Base-by-base conservation (phyloP, 2,113 vertebrate genomes). In the Suncus etruscus region DNA sequence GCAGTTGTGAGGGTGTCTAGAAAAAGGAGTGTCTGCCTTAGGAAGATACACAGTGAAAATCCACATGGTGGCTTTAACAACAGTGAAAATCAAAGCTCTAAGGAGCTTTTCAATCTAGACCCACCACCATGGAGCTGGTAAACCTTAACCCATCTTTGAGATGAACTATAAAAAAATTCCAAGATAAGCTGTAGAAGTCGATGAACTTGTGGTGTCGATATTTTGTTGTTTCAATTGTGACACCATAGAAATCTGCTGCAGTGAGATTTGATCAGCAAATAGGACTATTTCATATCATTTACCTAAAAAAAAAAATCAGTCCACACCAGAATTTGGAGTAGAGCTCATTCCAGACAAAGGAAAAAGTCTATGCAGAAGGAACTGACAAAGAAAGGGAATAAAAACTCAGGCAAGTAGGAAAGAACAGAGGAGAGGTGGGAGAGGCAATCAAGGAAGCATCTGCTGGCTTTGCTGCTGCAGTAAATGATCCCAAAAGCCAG, bases 381-480 rank as follows among this genome's bases (percentile, higher is more conserved):
- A 8, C 58, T 75, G 74, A 47, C 18, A 50, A 50, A 47, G 25
- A 45, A 47, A 32, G 25, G 66, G 24, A 69, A 66, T 8, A 61
- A 61, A n/a, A 45, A 22, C 54, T 48, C 9, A 70, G 76, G 32
- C 10, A 27, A 15, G 10, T 1, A 0, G 1, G 7, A 8, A 10
- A 48, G 47, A 63, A 65, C 10, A 39, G n/a, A 27, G 78, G 39
- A 5, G n/a, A 50, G 10, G 50, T 1, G 47, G 31, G 8, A 18
- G 48, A 27, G 24, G 11, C 0, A 10, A 2, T 2, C 6, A 12
- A 29, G 72, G 39, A 9, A 8, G n/a, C 1, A 0, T 2, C 16
- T 20, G 27, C 10, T 54, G 2, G 20, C 24, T 47, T n/a, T 15
- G 48, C 61, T 61, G 29, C 16, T 2, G 32, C 0, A 15, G n/a